Base-by-base conservation (phyloP, 1,140 invertebrate genomes). In the Drosophila sucinea region DNA sequence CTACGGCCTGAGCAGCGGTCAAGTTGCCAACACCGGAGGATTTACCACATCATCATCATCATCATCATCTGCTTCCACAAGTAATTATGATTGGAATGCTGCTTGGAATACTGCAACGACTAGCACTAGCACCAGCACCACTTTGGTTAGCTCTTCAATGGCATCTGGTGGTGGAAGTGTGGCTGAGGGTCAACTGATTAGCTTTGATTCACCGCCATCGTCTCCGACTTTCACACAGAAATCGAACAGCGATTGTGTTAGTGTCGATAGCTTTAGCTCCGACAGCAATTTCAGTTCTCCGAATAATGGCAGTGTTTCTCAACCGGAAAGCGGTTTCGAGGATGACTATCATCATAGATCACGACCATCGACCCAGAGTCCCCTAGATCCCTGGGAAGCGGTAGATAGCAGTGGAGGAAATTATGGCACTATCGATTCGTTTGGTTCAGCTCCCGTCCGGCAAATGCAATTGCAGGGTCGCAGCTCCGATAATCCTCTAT, bases 291-390 rank as follows among this genome's bases (percentile, higher is more conserved):
- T 82, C 91, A 92, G 91, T 80, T 92, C 91, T 4, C 91, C 94
- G 79, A 73, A 94, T 56, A 92, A 94, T 71, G 94, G 95, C n/a
- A 95, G 94, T 80, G 94, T 94, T 5, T 96, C 95, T n/a, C 94
- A 95, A 81, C 94, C 94, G 57, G 95, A 96, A 90, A 96, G 95
- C 92, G 95, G 94, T 29, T 96, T 96, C 79, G 95, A 96, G 89
- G 95, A 96, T 92, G 95, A 96, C 84, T 96, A 96, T 90, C 95
- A 95, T 79, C 93, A 51, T 25, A 70, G 92, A 17, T 85, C 81
- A 17, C 70, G 94, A 40, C 90, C 93, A 4, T 85, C 92, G 61
- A 91, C 92, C 11, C 93, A 92, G 60, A 93, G 93, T 78, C 91
- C 92, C 0, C 70, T 92, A 6, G 91, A 84, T 75, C 93, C 93